phyloP scores from a whole-genome alignment of 2,113 vertebrate genomes.

The Ceyx cyanopectus region DNA sequence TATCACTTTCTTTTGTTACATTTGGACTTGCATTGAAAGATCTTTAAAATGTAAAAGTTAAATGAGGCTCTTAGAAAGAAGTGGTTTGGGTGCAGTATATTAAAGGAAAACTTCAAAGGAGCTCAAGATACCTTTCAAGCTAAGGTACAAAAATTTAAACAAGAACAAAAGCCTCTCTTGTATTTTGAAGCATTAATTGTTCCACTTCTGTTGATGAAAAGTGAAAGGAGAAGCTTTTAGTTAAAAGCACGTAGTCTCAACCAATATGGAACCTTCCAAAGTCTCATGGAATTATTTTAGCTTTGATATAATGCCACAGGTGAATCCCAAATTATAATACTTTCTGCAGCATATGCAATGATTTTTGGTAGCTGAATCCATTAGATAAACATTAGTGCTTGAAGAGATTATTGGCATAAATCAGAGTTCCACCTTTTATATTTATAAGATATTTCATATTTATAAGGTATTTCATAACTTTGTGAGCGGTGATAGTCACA shows the following conservation, averaged over 20 bases:
- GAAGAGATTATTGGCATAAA: constrained; percentile 76
- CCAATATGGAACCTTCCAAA: constrained; percentile 75
- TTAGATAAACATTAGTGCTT: constrained; percentile 78
- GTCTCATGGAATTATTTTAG: constrained; percentile 77
- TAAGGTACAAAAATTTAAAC: constrained; percentile 63
- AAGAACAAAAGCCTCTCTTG: constrained; percentile 69
- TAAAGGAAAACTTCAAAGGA: constrained; percentile 69
- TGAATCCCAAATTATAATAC: constrained; percentile 76
- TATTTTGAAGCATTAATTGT: constrained; percentile 69
- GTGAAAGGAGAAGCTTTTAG: constrained; percentile 74
- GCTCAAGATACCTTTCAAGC: constrained; percentile 66
- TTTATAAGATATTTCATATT: constrained; percentile 78
- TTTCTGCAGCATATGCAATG: constrained; percentile 72
- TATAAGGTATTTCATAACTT: constrained; percentile 50
- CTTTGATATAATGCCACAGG: constrained; percentile 78
- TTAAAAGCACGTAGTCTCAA: constrained; percentile 75
- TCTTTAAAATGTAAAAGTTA: constrained; percentile 66
- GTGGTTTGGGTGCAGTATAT: constrained; percentile 61
- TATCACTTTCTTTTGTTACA: constrained; percentile 50
- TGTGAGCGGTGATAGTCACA: constrained; percentile 57
- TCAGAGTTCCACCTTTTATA: constrained; percentile 62
- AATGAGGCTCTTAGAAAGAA: constrained; percentile 63
- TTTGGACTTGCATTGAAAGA: constrained; percentile 46
- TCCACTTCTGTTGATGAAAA: constrained; percentile 72
- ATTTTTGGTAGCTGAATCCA: constrained; percentile 77